A percentile compares a stretch with the other conserved stretches of the same genome.
These are phyloP conservation scores for Bujurquina vittata DNA, from an alignment of 2,113 vertebrate species.

Conservation along the genomic window DNA sequence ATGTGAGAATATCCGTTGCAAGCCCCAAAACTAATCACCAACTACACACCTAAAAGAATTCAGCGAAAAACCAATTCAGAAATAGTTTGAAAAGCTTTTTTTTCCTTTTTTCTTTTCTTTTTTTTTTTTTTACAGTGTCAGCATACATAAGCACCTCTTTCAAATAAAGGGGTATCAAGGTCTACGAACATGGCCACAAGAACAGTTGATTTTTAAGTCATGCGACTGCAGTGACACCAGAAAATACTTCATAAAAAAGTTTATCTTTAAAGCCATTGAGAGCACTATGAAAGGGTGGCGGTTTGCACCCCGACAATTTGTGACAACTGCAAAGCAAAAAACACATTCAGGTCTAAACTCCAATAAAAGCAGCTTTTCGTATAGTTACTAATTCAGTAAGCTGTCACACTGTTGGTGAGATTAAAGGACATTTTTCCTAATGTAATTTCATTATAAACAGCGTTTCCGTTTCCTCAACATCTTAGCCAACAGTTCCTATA, in stretches of 20 bases:
- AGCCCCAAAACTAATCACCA: slow-evolving; percentile 72
- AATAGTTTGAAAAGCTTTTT: slow-evolving; percentile 78
- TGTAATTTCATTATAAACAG: slow-evolving; percentile 74
- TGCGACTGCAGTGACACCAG: slow-evolving; percentile 82
- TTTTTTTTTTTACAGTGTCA: slow-evolving; percentile 78
- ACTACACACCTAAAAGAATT: slow-evolving; percentile 79
- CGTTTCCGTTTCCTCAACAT: slow-evolving; percentile 61
- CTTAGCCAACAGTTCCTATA: slow-evolving; percentile 69
- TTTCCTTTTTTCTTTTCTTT: slow-evolving; percentile 70
- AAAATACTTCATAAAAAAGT: slow-evolving; percentile 78
- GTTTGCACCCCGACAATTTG: slow-evolving; percentile 63
- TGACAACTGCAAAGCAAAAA: slow-evolving; percentile 77
- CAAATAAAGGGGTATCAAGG: slow-evolving; percentile 74
- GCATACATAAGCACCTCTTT: slow-evolving; percentile 80
- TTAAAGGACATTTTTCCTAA: slow-evolving; percentile 62
- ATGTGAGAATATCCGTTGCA: slow-evolving; percentile 69
- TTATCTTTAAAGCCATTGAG: slow-evolving; percentile 78
- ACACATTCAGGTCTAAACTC: slow-evolving; percentile 71
- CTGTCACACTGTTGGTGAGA: no score
- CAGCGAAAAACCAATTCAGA: slow-evolving; percentile 73
- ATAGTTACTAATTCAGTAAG: slow-evolving; percentile 69
- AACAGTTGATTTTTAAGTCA: slow-evolving; percentile 81
- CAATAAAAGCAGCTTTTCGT: slow-evolving; percentile 69
- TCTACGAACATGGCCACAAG: slow-evolving; percentile 82
- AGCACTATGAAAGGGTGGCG: slow-evolving; percentile 67